A percentile compares a stretch with the other conserved stretches of the same genome.
These are phyloP conservation scores for Ailurus styani DNA, from an alignment of 2,113 vertebrate species.

Conservation along the genomic window DNA sequence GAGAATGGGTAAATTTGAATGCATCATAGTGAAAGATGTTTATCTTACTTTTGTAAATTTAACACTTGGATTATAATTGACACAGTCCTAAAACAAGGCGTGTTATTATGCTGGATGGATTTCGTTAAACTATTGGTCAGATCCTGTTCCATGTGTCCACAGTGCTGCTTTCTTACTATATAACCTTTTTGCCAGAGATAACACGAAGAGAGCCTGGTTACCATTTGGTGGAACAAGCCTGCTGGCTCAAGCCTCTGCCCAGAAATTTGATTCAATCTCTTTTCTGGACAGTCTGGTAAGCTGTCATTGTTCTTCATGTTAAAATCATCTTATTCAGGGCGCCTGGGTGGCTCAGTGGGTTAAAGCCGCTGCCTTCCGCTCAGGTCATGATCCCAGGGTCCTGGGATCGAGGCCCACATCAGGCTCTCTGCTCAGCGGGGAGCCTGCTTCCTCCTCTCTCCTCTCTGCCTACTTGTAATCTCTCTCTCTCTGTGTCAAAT, in stretches of 20 bases:
- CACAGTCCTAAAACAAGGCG: neutral
- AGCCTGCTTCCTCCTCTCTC: no score
- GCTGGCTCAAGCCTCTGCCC: neutral
- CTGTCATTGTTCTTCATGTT: neutral
- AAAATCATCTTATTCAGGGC: neutral
- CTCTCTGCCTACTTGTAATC: no score
- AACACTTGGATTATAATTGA: neutral
- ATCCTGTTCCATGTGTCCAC: neutral
- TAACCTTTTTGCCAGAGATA: neutral
- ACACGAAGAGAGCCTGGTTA: neutral
- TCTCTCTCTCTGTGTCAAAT: no score
- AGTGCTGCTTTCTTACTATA: neutral
- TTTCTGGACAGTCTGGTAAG: constrained; percentile 7
- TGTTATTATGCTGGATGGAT: neutral
- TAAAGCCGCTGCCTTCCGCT: no score
- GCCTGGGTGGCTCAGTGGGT: no score
- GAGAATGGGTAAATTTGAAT: neutral
- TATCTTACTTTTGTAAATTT: neutral
- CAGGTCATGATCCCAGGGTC: no score
- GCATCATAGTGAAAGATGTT: neutral
- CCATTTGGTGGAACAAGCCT: neutral
- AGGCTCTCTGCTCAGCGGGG: no score
- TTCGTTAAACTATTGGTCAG: neutral
- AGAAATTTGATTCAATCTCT: neutral
- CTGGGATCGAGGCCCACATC: no score